Base-by-base conservation (phyloP, 2,797 vertebrate species). In the Mallotus villosus region DNA sequence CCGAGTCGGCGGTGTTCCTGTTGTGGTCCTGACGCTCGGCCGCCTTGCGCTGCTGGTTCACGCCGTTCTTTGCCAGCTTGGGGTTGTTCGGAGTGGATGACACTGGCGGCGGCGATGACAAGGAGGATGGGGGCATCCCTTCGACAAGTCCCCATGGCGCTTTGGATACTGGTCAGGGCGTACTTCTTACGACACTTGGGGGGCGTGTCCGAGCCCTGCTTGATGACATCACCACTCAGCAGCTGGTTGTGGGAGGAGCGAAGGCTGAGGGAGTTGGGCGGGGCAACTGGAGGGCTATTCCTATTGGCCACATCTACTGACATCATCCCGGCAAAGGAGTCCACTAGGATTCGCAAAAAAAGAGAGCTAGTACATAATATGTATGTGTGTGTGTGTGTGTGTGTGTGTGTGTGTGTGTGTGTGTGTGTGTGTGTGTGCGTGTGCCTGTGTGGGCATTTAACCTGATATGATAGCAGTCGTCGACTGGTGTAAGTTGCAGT, bases 181-280 rank as follows among this genome's bases (percentile, higher is more conserved):
- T 99, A 98, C 83, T 99, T 98, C 76, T 98, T 98, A 80, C 97
- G 93, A 91, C 97, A 99, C 83, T 99, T 98, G 0, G 97, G 97
- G 3, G 96, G 97, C 0, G 97, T 98, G 89, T 83, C 91, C 24
- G 92, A 95, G 87, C 94, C 96, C 0, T 94, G 92, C 79, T 95
- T 96, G 81, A 94, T 92, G 51, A 96, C 93, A n/a, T 98, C 96
- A 0, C 92, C 88, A 32, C 94, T 95, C 69, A 99, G 88, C 0
- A 97, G 91, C 76, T 98, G 96, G 60, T 99, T 99, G 84, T 99
- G 97, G 1, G 97, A 99, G 75, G 96, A 96, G 72, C 95, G 95
- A 67, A 99, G 93, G 77, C 93, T 96, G 22, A 99, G 96, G 1
- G 95, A 96, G 68, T 92, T 96, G 1, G 97, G 97, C 0, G 97